Evolutionary conservation across 2,888 invertebrate genomes (phyloP), one percentile per base, ranked within the genome.

Genomic region (Phyllotreta striolata): DNA sequence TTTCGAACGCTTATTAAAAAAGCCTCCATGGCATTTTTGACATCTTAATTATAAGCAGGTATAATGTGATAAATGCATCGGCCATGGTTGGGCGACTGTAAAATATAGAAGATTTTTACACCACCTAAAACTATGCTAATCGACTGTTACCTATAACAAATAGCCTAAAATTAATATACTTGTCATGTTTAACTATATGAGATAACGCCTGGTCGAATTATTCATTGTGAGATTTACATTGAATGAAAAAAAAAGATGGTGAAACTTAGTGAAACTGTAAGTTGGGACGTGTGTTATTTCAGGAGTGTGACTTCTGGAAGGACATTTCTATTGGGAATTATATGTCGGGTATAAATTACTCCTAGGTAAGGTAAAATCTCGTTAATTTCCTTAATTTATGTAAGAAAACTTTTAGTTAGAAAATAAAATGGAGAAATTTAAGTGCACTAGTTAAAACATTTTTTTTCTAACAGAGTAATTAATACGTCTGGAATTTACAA

Each of bases 1-100:
- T 52, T n/a, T 38, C 13, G 40, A 55, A 8, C 13, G 9, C 40
- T 47, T 59, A 49, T 59, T 51, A 40, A 35, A 51, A 35, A 54
- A 44, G 40, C 52, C 52, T 52, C 24, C 13, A 40, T 44, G 43
- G 41, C 24, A 10, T 39, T 58, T 60, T 66, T 58, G 75, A 75
- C 75, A 67, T 75, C 73, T 74, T 73, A 74, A 75, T 75, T 75
- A 75, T 73, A 74, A 72, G 58, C 69, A 70, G 66, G 66, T 67
- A 70, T 55, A 55, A 68, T 55, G 70, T 75, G 73, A 75, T 75
- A 72, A 72, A 75, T 75, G 73, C 52, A 37, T 58, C 66, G 69
- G 69, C 66, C 72, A 38, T 59, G 63, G 54, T 41, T 61, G 66
- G 67, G 66, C 64, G 69, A 69, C 63, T 44, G 61, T 65, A 64